phyloP scores from a whole-genome alignment of 2,797 vertebrate species.

The Phrynocephalus vlangalii region DNA sequence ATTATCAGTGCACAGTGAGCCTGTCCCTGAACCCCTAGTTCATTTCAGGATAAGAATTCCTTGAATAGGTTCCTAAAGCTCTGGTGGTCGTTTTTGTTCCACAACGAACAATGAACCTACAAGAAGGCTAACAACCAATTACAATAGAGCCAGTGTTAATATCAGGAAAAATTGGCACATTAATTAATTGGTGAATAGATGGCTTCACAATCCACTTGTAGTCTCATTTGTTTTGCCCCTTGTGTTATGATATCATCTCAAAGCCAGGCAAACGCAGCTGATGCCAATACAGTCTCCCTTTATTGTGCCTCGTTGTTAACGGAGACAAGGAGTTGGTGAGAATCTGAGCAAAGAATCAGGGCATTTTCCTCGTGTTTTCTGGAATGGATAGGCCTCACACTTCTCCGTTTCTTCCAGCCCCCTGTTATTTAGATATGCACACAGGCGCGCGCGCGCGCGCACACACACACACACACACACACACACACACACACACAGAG shows the following conservation, averaged over 20 bases:
- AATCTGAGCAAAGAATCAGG: neutral
- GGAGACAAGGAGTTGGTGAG: neutral
- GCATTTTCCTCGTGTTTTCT: neutral
- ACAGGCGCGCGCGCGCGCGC: too few species aligned
- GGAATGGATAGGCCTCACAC: neutral
- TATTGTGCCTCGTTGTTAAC: conserved; percentile 61
- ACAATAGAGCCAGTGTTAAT: conserved; percentile 70
- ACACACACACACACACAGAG: too few species aligned
- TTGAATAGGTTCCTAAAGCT: conserved; percentile 24
- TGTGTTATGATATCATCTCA: conserved; percentile 77
- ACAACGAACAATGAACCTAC: conserved; percentile 47
- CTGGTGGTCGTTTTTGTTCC: conserved; percentile 55
- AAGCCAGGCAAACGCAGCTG: conserved; percentile 71
- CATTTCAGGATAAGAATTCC: conserved; percentile 51
- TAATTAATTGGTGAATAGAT: conserved; percentile 66
- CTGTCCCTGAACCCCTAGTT: neutral
- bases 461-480: neutral
- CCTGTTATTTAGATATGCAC: neutral
- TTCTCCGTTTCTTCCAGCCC: accelerated
- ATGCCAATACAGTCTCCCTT: conserved; percentile 69
- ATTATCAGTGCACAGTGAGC: neutral
- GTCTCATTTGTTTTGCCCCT: conserved; percentile 55
- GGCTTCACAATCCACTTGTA: conserved; percentile 61
- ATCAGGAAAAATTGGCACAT: conserved; percentile 3
- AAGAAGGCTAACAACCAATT: conserved; percentile 40